A percentile compares a stretch with the other conserved stretches of the same genome.
Evolutionary conservation across 2,797 vertebrate genomes (phyloP).

Genomic region (Parambassis ranga): DNA sequence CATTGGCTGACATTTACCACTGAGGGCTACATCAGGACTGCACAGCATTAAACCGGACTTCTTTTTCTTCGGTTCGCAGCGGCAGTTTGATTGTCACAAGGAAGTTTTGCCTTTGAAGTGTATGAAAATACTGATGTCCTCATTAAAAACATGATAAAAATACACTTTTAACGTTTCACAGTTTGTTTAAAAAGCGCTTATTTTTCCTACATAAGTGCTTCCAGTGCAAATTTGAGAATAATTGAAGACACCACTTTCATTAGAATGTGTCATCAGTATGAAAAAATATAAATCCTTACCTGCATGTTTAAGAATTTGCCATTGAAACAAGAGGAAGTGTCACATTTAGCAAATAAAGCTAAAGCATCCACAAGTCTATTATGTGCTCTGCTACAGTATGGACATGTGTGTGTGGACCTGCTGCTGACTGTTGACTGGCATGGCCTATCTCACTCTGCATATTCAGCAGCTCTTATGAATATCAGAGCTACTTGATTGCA

Average conservation of each 20-base stretch:
- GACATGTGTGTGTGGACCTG: constrained; percentile 41
- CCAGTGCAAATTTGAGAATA: too few relatives aligned
- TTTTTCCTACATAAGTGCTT: too few relatives aligned
- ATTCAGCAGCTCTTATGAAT: constrained; percentile 59
- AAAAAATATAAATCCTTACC: not conserved
- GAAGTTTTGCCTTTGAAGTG: too few relatives aligned
- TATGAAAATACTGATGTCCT: too few relatives aligned
- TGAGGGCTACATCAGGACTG: constrained; percentile 18
- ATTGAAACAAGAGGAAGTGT: constrained; percentile 1
- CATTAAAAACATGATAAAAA: too few relatives aligned
- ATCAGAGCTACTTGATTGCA: constrained; percentile 59
- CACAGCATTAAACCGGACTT: not conserved
- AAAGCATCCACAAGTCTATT: not conserved
- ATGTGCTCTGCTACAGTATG: too few relatives aligned
- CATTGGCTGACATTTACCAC: constrained; percentile 49
- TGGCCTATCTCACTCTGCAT: constrained; percentile 38
- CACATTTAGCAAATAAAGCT: not conserved
- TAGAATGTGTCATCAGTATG: not conserved
- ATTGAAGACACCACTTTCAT: not conserved
- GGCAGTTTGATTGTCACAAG: too few relatives aligned
- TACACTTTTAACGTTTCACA: too few relatives aligned
- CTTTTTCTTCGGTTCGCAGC: not conserved
- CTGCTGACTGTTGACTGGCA: constrained; percentile 51
- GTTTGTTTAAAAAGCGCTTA: too few relatives aligned
- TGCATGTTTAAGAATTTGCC: too few relatives aligned